Conservation (phyloP, 2,113 vertebrate species). For the Platichthys stellatus region DNA sequence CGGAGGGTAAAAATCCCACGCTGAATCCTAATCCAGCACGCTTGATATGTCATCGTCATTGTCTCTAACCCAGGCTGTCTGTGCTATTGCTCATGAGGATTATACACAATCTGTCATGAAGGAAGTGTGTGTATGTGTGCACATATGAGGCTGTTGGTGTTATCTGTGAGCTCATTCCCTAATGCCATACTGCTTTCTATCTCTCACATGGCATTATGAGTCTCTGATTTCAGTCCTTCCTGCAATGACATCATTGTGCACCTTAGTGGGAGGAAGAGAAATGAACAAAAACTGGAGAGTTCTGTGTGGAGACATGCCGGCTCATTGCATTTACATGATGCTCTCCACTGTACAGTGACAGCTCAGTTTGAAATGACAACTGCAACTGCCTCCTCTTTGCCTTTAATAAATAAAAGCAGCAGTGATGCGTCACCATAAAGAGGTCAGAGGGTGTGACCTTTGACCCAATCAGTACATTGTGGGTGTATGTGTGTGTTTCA, state of each 20-base stretch:
- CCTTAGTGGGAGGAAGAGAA: constrained; percentile 3
- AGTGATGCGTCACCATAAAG: background rate
- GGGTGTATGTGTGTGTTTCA: background rate
- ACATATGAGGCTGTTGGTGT: constrained; percentile 48
- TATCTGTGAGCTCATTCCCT: constrained; percentile 63
- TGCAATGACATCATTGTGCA: constrained; percentile 44
- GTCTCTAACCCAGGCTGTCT: constrained; percentile 57
- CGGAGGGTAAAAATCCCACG: constrained; percentile 45
- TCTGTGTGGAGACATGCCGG: background rate
- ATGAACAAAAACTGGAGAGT: background rate
- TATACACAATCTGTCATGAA: constrained; percentile 71
- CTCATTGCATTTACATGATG: background rate
- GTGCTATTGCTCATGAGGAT: constrained; percentile 68
- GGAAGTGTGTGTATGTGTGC: constrained; percentile 27
- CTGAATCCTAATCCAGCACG: constrained; percentile 55
- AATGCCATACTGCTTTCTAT: constrained; percentile 55
- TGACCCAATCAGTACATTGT: constrained; percentile 12
- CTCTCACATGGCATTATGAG: constrained; percentile 49
- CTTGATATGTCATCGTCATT: constrained; percentile 63
- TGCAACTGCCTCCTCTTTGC: background rate
- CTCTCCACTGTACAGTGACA: background rate
- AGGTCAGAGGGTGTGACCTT: constrained; percentile 23
- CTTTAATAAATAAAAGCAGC: constrained; percentile 1
- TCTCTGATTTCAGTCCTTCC: constrained; percentile 11
- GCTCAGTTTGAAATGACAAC: constrained; percentile 1